These are phyloP conservation scores for Drosophila suboccidentalis DNA, from an alignment of 2,888 invertebrate genomes.

Conservation along the genomic window DNA sequence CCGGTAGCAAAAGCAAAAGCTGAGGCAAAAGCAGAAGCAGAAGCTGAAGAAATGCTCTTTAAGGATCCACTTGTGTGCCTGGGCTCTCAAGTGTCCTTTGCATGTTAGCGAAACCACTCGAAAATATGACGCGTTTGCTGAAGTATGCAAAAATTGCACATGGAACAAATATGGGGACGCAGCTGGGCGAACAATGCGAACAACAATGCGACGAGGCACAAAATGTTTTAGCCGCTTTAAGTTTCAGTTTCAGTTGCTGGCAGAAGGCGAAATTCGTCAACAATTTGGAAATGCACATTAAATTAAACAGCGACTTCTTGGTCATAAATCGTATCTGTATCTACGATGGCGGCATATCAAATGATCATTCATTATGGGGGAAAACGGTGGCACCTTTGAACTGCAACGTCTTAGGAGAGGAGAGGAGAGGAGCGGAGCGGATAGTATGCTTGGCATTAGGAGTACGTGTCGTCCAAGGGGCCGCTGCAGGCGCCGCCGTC, in stretches of 20 bases:
- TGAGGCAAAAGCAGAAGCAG: constrained; percentile 26
- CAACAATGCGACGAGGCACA: constrained; percentile 35
- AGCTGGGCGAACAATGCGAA: constrained; percentile 47
- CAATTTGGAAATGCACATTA: constrained; percentile 52
- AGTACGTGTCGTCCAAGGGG: constrained; percentile 65
- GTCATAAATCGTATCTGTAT: constrained; percentile 54
- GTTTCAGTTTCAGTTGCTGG: constrained; percentile 20
- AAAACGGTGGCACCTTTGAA: constrained; percentile 74
- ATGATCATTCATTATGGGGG: constrained; percentile 64
- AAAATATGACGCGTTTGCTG: constrained; percentile 85
- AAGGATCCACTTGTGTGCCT: constrained; percentile 83
- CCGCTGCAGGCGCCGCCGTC: constrained; percentile 50
- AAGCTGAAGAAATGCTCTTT: constrained; percentile 81
- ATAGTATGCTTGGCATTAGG: constrained; percentile 24
- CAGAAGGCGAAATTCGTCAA: constrained; percentile 35
- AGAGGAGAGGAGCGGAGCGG: background rate
- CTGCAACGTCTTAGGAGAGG: constrained; percentile 50
- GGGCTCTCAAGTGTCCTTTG: constrained; percentile 83
- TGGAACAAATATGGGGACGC: constrained; percentile 70
- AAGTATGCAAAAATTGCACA: constrained; percentile 84
- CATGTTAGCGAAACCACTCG: constrained; percentile 84
- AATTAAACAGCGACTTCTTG: constrained; percentile 23
- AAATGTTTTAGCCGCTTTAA: constrained; percentile 63
- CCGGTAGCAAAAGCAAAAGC: constrained; percentile 43
- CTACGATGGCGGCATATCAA: constrained; percentile 62